These are phyloP conservation scores for Zaprionus ghesquierei DNA, from an alignment of 1,140 invertebrate genomes.

Conservation along the genomic window DNA sequence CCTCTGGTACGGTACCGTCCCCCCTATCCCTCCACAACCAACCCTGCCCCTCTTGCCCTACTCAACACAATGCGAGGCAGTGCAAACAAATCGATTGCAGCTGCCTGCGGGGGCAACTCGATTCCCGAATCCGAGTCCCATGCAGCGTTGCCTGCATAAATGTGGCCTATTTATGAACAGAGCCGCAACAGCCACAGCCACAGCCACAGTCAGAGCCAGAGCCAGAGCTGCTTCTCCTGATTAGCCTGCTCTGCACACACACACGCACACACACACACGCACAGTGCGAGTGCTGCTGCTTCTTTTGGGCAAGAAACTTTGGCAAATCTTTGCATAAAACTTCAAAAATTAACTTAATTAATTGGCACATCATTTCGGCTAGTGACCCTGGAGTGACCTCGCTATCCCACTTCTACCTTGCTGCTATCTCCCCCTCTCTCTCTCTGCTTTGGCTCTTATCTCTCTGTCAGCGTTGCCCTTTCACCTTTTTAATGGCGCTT, in stretches of 20 bases:
- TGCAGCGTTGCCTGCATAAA: slow-evolving; percentile 36
- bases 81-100: slow-evolving; percentile 37
- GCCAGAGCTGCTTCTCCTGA: neutral
- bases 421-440: neutral
- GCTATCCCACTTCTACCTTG: neutral
- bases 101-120: slow-evolving; percentile 3
- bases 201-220: neutral
- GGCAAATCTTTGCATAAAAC: slow-evolving; percentile 23
- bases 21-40: neutral
- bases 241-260: too few relatives aligned
- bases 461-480: slow-evolving; percentile 16
- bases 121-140: slow-evolving; percentile 2
- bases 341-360: slow-evolving; percentile 56
- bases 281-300: neutral
- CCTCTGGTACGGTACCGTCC: neutral
- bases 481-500: slow-evolving; percentile 54
- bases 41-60: too few relatives aligned
- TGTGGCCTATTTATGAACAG: slow-evolving; percentile 41
- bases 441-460: neutral
- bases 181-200: slow-evolving; percentile 3
- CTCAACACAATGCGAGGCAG: neutral
- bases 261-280: neutral
- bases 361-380: slow-evolving; percentile 54
- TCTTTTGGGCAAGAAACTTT: slow-evolving; percentile 5
- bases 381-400: neutral